Percentiles rank a stretch among this genome's conserved stretches.
Evolutionary conservation across 2,888 invertebrate species (phyloP).

Genomic region (Tortrix viridana): DNA sequence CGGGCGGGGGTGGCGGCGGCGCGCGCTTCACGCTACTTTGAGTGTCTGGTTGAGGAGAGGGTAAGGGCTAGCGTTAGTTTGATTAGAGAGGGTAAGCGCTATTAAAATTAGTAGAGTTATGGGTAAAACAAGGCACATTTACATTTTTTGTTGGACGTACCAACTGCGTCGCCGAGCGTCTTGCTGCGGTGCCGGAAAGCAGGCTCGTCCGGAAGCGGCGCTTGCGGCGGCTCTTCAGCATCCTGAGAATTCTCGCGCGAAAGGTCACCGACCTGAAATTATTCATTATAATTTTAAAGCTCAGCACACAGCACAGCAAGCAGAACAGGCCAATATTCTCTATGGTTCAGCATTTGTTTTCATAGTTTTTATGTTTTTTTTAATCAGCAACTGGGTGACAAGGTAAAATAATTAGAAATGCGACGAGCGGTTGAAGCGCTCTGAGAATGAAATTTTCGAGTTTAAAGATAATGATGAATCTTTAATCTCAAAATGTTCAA

Average conservation of each 20-base stretch:
- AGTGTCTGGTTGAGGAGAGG: constrained; percentile 43
- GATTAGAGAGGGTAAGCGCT: constrained; percentile 36
- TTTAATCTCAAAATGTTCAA: too few species aligned
- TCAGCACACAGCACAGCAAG: neutral
- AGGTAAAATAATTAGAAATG: too few species aligned
- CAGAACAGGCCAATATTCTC: too few species aligned
- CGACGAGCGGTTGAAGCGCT: too few species aligned
- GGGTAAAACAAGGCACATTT: constrained; percentile 22
- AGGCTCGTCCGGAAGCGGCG: constrained; percentile 63
- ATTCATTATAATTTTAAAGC: neutral
- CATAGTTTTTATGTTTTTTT: too few species aligned
- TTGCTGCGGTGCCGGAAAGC: constrained; percentile 93
- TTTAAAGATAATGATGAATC: too few species aligned
- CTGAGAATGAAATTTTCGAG: too few species aligned
- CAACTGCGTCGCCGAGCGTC: constrained; percentile 94
- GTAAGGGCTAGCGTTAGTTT: constrained; percentile 32
- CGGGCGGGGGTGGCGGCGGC: constrained; percentile 66
- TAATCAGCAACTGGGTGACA: too few species aligned
- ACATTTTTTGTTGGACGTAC: constrained; percentile 64
- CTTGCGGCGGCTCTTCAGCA: constrained; percentile 81
- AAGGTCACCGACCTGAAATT: constrained; percentile 86
- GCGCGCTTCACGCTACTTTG: constrained; percentile 55
- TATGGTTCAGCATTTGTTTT: too few species aligned
- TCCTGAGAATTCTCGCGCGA: constrained; percentile 89
- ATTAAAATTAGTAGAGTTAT: neutral